Base-by-base conservation (phyloP, 2,113 vertebrate genomes). In the Amphiprion percula region DNA sequence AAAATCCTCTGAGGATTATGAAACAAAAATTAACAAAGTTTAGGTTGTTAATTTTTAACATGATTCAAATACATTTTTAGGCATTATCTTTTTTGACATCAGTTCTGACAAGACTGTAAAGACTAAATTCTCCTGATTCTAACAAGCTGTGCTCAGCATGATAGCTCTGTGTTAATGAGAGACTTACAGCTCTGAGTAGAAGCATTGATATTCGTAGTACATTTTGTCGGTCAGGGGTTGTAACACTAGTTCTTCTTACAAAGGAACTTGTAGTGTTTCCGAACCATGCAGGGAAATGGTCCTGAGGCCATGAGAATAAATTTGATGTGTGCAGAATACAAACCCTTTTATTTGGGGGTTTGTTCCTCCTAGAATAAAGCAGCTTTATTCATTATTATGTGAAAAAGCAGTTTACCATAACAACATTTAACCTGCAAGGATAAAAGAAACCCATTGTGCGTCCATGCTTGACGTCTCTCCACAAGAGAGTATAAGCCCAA, bases 401-500 rank as follows among this genome's bases (percentile, higher is more conserved):
- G 37, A 17, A 53, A 74, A 14, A 33, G 6, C 66, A 6, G 21
- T 8, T 52, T 30, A 33, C 10, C 6, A 46, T 61, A 12, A 30
- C 11, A 61, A 28, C 14, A 50, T 24, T 16, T 47, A 33, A 49
- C 26, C 53, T 55, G 23, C 16, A 8, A 55, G 19, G 30, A 30
- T 67, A 6, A 61, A 41, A 72, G 61, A n/a, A 46, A 44, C 30
- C 5, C 58, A 50, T 44, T 21, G n/a, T 47, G 16, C 44, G 53
- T 41, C 37, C 33, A 26, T 30, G 5, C 77, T 74, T 28, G 12
- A 66, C 41, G 39, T 33, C 39, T 39, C 19, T 50, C 24, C 47
- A 62, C 12, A 23, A 30, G 24, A 59, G 49, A 54, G 19, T 17
- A 56, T 66, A 46, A 61, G 21, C 2, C 64, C 74, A 56, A 16